Conservation (phyloP, 2,888 invertebrate species). For the Lordiphosa fenestrarum region DNA sequence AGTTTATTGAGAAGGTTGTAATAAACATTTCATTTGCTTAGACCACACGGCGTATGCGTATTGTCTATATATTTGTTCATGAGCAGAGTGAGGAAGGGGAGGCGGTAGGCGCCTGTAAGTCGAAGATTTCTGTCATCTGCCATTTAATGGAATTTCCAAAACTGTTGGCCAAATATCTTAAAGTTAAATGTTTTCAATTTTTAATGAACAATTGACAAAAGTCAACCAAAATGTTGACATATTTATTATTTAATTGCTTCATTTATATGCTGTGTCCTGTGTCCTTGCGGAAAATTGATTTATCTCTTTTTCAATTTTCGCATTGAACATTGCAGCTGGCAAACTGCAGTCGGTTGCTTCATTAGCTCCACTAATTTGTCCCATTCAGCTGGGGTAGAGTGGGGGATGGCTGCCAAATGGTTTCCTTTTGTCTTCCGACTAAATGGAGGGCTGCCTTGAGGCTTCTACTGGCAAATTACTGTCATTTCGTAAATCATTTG, state of each 20-base stretch:
- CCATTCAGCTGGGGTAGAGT: slow-evolving; percentile 17
- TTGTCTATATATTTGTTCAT: slow-evolving; percentile 41
- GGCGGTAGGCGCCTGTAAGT: slow-evolving; percentile 45
- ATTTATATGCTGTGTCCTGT: slow-evolving; percentile 13
- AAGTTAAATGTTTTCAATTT: slow-evolving; percentile 50
- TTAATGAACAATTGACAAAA: slow-evolving; percentile 29
- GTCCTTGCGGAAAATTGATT: no score
- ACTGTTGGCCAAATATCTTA: slow-evolving; percentile 12
- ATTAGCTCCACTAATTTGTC: slow-evolving; percentile 31
- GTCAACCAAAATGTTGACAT: slow-evolving; percentile 34
- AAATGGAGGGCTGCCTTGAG: slow-evolving; percentile 11
- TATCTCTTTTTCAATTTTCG: no score
- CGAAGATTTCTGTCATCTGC: slow-evolving; percentile 8
- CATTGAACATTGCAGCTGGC: not conserved
- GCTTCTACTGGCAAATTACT: slow-evolving; percentile 29
- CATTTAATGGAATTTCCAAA: slow-evolving; percentile 37
- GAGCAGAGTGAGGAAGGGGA: slow-evolving; percentile 5
- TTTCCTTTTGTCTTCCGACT: slow-evolving; percentile 31
- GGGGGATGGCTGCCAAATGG: slow-evolving; percentile 20
- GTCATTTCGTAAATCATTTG: slow-evolving; percentile 43
- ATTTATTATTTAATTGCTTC: slow-evolving; percentile 36
- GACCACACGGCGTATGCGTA: slow-evolving; percentile 42
- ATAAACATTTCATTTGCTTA: slow-evolving; percentile 35
- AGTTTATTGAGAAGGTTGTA: slow-evolving; percentile 58
- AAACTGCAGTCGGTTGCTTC: slow-evolving; percentile 15